Conservation (phyloP, 1,140 invertebrate species). For the Heliothis subflexa region DNA sequence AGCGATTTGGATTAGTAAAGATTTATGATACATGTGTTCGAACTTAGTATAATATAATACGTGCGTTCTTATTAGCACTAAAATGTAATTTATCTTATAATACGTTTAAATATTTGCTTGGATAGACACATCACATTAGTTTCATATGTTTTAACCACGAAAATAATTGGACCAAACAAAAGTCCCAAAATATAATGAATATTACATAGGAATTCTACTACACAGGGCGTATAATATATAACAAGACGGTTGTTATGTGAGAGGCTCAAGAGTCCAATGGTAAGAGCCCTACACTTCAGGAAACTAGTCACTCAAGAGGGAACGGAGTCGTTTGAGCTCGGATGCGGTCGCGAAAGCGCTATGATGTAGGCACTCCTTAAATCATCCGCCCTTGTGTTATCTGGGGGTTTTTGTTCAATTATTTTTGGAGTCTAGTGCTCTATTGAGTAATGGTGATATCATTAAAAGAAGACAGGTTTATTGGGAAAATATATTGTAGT, state of each 20-base stretch:
- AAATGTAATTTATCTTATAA: too few species aligned
- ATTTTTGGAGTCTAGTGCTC: too few species aligned
- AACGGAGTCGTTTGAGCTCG: slow-evolving; percentile 16
- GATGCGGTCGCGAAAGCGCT: slow-evolving; percentile 15
- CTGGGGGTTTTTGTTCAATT: too few species aligned
- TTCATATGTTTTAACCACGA: too few species aligned
- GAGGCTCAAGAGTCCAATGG: slow-evolving; percentile 24
- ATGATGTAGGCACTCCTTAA: slow-evolving; percentile 22
- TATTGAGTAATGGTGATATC: too few species aligned
- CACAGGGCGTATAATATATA: slow-evolving; percentile 20
- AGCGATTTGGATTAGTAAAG: slow-evolving; percentile 3
- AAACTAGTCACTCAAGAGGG: slow-evolving; percentile 38
- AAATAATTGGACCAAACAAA: too few species aligned
- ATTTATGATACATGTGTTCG: not conserved
- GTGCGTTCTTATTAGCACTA: too few species aligned
- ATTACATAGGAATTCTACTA: not conserved
- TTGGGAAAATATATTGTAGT: too few species aligned
- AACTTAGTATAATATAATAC: not conserved
- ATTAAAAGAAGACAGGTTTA: too few species aligned
- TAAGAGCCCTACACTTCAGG: slow-evolving; percentile 19
- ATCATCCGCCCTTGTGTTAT: not conserved
- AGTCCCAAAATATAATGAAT: too few species aligned
- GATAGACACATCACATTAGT: too few species aligned
- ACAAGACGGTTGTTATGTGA: slow-evolving; percentile 19
- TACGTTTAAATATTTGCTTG: too few species aligned